A percentile compares a stretch with the other conserved stretches of the same genome.
Conservation (phyloP, 1,140 invertebrate genomes). For the Drosophila lowei region DNA sequence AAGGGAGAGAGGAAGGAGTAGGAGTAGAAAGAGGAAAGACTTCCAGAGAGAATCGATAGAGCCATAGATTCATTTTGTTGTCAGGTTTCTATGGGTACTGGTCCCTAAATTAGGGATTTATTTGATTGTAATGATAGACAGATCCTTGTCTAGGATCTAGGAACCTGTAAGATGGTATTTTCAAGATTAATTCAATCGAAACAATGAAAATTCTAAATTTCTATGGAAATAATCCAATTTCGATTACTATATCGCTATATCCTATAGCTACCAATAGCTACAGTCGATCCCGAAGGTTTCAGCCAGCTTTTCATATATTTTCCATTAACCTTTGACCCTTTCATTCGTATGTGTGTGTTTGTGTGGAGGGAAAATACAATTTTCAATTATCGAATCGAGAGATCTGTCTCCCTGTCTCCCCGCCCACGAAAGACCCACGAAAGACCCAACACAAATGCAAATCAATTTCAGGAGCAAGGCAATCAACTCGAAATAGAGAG, state of each 20-base stretch:
- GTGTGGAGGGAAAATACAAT: slow-evolving; percentile 42
- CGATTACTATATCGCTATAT: too few relatives aligned
- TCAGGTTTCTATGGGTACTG: too few relatives aligned
- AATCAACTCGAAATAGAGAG: slow-evolving; percentile 29
- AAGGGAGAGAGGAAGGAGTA: neutral
- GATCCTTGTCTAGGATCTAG: too few relatives aligned
- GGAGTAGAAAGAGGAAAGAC: neutral
- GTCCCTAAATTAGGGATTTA: too few relatives aligned
- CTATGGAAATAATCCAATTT: too few relatives aligned
- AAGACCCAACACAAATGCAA: slow-evolving; percentile 46
- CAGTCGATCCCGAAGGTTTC: too few relatives aligned
- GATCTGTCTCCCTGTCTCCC: slow-evolving; percentile 20
- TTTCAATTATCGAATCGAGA: slow-evolving; percentile 65
- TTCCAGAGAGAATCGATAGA: neutral
- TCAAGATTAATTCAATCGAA: too few relatives aligned
- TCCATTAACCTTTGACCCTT: slow-evolving; percentile 25
- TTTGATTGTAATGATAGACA: too few relatives aligned
- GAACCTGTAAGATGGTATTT: too few relatives aligned
- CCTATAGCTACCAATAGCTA: too few relatives aligned
- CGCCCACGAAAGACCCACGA: slow-evolving; percentile 9
- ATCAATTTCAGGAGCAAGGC: slow-evolving; percentile 57
- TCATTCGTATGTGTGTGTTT: slow-evolving; percentile 6
- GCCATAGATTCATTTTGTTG: neutral
- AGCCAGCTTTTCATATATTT: neutral
- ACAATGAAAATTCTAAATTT: too few relatives aligned